phyloP scores from a whole-genome alignment of 2,797 vertebrate species.

The Onychomys leucogaster region DNA sequence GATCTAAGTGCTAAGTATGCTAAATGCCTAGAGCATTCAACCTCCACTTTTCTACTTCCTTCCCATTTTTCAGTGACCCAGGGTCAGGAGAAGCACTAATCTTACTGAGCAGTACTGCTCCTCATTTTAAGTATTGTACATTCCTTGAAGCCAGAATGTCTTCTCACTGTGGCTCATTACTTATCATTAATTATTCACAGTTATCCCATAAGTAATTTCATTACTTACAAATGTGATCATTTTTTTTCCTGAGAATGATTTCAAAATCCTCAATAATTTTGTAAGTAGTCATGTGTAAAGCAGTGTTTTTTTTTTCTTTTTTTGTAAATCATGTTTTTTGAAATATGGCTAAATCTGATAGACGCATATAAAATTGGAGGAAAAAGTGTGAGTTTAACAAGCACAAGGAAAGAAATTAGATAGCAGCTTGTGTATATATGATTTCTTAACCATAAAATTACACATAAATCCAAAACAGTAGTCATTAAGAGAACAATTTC shows the following conservation, averaged over 20 bases:
- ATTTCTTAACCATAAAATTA: slow-evolving; percentile 66
- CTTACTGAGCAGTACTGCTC: neutral
- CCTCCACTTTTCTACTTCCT: neutral
- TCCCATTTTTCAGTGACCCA: neutral
- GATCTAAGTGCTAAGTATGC: slow-evolving; percentile 46
- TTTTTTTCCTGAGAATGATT: slow-evolving; percentile 68
- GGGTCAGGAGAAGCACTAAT: neutral
- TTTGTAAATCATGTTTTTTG: neutral
- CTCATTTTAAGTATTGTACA: neutral
- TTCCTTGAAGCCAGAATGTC: slow-evolving; percentile 13
- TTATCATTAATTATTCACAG: slow-evolving; percentile 63
- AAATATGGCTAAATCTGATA: neutral
- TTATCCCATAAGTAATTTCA: slow-evolving; percentile 22
- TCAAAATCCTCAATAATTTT: slow-evolving; percentile 55
- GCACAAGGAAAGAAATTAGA: slow-evolving; percentile 21
- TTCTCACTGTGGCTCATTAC: slow-evolving; percentile 29
- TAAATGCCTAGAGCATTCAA: neutral
- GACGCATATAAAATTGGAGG: neutral
- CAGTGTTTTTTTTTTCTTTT: neutral
- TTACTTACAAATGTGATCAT: slow-evolving; percentile 40
- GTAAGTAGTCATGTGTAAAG: neutral
- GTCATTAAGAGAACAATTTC: slow-evolving; percentile 65
- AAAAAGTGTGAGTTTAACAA: slow-evolving; percentile 42
- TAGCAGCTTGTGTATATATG: slow-evolving; percentile 44
- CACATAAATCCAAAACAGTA: slow-evolving; percentile 54